phyloP scores from a whole-genome alignment of 2,113 vertebrate genomes.

The Zosterops pallidus region DNA sequence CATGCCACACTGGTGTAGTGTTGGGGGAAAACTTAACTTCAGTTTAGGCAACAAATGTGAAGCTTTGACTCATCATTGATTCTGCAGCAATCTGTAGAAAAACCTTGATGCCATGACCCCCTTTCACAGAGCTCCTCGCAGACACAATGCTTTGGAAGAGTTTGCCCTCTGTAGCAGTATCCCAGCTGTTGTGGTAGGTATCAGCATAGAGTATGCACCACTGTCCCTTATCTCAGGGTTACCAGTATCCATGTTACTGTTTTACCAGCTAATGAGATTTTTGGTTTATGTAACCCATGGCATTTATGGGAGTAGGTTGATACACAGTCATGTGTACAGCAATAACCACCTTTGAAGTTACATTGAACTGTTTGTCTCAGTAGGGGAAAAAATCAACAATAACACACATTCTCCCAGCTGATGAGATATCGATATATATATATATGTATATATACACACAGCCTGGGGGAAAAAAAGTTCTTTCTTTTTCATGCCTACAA shows the following conservation, averaged over 20 bases:
- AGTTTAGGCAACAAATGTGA: neutral
- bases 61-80: neutral
- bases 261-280: neutral
- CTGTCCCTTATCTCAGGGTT: neutral
- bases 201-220: no score
- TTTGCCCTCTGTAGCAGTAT: neutral
- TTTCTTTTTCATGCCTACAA: neutral
- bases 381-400: neutral
- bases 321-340: rapidly evolving
- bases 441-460: no score
- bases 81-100: neutral
- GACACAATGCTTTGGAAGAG: rapidly evolving
- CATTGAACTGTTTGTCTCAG: neutral
- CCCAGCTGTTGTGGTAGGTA: neutral
- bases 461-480: neutral
- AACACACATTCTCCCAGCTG: neutral
- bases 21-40: neutral
- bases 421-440: no score
- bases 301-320: neutral
- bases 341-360: neutral
- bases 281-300: neutral
- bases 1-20: rapidly evolving
- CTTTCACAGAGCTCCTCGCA: rapidly evolving
- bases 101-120: neutral
- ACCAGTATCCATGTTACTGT: neutral